Conservation (phyloP, 2,113 vertebrate genomes). For the Dasyprocta punctata region DNA sequence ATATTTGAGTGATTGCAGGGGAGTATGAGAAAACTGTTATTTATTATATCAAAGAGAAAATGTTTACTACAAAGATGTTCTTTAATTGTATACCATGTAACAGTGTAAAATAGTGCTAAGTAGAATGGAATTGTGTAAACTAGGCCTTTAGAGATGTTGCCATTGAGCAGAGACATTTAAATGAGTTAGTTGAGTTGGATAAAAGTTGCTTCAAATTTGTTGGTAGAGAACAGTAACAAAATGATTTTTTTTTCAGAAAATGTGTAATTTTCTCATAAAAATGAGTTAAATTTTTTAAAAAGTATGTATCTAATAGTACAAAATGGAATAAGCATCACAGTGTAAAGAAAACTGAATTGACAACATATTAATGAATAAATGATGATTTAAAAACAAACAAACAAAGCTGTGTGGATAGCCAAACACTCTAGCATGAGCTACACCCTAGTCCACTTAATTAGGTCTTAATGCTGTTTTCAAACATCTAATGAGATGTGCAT, state of each 20-base stretch:
- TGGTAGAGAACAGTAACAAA: slow-evolving; percentile 73
- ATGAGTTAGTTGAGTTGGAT: slow-evolving; percentile 42
- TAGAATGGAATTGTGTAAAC: slow-evolving; percentile 72
- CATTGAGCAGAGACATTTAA: slow-evolving; percentile 47
- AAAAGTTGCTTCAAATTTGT: slow-evolving; percentile 60
- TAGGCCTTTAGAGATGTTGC: slow-evolving; percentile 11
- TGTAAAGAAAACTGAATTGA: slow-evolving; percentile 81
- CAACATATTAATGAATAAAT: slow-evolving; percentile 80
- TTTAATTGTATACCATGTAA: slow-evolving; percentile 74
- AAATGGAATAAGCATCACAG: slow-evolving; percentile 78
- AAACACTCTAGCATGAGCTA: background rate
- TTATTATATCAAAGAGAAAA: slow-evolving; percentile 75
- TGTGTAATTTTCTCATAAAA: slow-evolving; percentile 82
- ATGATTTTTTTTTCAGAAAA: slow-evolving; percentile 72
- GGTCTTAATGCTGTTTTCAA: background rate
- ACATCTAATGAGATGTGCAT: background rate
- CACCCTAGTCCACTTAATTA: background rate
- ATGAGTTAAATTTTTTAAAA: slow-evolving; percentile 82
- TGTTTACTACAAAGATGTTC: slow-evolving; percentile 78
- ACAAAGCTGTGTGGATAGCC: too few relatives aligned
- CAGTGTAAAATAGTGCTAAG: slow-evolving; percentile 74
- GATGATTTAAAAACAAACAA: too few relatives aligned
- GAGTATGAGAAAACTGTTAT: slow-evolving; percentile 73
- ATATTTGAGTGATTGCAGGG: slow-evolving; percentile 73
- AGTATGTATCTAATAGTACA: slow-evolving; percentile 77